phyloP scores from a whole-genome alignment of 2,797 vertebrate species.

The Alosa sapidissima region DNA sequence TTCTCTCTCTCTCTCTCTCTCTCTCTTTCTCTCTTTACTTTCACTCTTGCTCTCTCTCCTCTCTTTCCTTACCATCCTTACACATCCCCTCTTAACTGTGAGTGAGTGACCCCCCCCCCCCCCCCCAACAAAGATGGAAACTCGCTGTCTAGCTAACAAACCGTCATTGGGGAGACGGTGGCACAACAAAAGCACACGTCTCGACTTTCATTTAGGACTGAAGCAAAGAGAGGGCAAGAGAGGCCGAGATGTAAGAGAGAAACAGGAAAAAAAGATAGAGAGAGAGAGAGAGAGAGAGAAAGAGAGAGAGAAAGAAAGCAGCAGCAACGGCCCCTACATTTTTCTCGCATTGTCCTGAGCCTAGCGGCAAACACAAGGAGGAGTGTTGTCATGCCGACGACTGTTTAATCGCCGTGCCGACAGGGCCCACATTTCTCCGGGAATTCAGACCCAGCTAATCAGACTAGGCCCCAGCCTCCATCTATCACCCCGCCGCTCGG shows the following conservation, averaged over 20 bases:
- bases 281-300: neutral
- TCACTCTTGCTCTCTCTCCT: too few relatives aligned
- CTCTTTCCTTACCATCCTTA: too few relatives aligned
- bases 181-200: slow-evolving; percentile 23
- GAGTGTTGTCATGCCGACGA: slow-evolving; percentile 58
- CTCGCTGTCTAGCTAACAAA: neutral
- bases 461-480: slow-evolving; percentile 58
- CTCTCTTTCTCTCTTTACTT: too few relatives aligned
- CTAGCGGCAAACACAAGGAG: slow-evolving; percentile 45
- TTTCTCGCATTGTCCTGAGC: slow-evolving; percentile 48
- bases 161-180: neutral
- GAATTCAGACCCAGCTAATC: slow-evolving; percentile 68
- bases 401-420: slow-evolving; percentile 56
- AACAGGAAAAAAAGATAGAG: neutral
- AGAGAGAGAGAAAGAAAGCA: neutral
- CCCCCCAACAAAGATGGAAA: neutral
- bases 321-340: slow-evolving; percentile 51
- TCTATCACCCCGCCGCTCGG: slow-evolving; percentile 55
- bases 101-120: neutral
- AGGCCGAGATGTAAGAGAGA: neutral
- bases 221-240: neutral
- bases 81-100: too few relatives aligned
- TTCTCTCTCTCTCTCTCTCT: neutral
- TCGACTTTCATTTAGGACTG: neutral
- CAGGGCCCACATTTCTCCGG: slow-evolving; percentile 66